phyloP scores from a whole-genome alignment of 1,140 invertebrate species.

The Pissodes strobi region DNA sequence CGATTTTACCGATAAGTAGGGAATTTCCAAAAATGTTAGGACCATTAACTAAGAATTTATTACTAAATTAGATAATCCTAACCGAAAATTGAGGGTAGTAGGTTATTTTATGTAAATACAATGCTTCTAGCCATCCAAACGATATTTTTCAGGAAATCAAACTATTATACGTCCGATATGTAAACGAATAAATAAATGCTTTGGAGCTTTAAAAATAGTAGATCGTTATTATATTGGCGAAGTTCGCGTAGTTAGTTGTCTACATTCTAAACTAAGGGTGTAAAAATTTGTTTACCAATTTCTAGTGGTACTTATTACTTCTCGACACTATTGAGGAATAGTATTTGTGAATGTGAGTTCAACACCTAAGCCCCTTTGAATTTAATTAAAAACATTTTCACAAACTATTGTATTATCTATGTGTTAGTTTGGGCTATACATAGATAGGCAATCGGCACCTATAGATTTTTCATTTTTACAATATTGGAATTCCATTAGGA shows the following conservation, averaged over 20 bases:
- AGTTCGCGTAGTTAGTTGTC: neutral
- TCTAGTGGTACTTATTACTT: neutral
- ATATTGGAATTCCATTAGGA: too few relatives aligned
- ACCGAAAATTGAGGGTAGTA: neutral
- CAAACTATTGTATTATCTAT: too few relatives aligned
- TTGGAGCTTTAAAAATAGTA: slow-evolving; percentile 16
- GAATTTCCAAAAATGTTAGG: slow-evolving; percentile 24
- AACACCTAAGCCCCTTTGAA: too few relatives aligned
- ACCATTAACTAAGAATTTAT: slow-evolving; percentile 32
- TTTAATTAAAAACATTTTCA: too few relatives aligned
- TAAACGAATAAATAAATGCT: slow-evolving; percentile 14
- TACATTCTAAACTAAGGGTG: neutral
- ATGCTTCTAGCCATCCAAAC: slow-evolving; percentile 13
- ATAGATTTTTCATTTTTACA: too few relatives aligned
- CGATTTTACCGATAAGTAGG: neutral
- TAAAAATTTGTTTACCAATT: neutral
- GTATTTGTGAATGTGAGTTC: too few relatives aligned
- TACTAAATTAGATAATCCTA: neutral
- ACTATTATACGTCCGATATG: slow-evolving; percentile 9
- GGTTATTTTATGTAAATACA: slow-evolving; percentile 11
- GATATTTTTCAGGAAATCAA: slow-evolving; percentile 1
- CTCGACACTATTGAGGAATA: too few relatives aligned
- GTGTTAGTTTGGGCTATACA: too few relatives aligned
- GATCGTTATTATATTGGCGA: neutral
- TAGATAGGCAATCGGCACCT: too few relatives aligned